Base-by-base conservation (phyloP, 2,797 vertebrate genomes). In the Chanos chanos region DNA sequence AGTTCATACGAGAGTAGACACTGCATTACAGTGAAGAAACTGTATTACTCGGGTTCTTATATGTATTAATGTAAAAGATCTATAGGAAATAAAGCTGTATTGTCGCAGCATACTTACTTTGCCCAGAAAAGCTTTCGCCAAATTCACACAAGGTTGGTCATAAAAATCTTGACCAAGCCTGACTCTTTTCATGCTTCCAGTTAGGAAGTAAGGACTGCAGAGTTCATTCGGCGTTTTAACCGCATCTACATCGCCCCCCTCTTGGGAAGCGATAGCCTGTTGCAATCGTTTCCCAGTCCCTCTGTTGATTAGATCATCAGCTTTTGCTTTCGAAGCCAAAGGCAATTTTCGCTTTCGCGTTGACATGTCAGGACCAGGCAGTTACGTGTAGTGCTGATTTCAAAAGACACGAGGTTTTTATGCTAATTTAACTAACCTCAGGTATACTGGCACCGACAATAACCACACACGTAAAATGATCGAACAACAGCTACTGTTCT, bases 71-170 rank as follows among this genome's bases (percentile, higher is more conserved):
- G 4, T 5, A 19, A n/a, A n/a, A n/a, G n/a, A n/a, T n/a, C n/a
- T n/a, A n/a, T n/a, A n/a, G n/a, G n/a, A n/a, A n/a, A n/a, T n/a
- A n/a, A n/a, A n/a, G n/a, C n/a, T n/a, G n/a, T n/a, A n/a, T n/a
- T 51, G 0, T 4, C 4, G 3, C 18, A 21, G 10, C 22, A 6
- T 16, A 12, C 69, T 76, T 86, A 98, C 96, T 93, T 95, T 92
- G 16, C 95, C 94, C 12, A 99, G 89, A 31, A 96, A 86, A 0
- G 90, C 91, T 81, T 78, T 92, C 3, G 96, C 93, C 79, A 99
- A 81, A 70, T 55, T 40, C 59, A 90, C 50, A 61, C 94, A 95
- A 0, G 94, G 83, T 33, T 94, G 93, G 34, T 86, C 69, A 68
- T 95, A 99, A 55, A 95, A 97, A 0, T 85, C 84, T 3, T 81